Evolutionary conservation across 1,140 invertebrate genomes (phyloP), one percentile per base, ranked within the genome.

Genomic region (Tetraneura akinire): DNA sequence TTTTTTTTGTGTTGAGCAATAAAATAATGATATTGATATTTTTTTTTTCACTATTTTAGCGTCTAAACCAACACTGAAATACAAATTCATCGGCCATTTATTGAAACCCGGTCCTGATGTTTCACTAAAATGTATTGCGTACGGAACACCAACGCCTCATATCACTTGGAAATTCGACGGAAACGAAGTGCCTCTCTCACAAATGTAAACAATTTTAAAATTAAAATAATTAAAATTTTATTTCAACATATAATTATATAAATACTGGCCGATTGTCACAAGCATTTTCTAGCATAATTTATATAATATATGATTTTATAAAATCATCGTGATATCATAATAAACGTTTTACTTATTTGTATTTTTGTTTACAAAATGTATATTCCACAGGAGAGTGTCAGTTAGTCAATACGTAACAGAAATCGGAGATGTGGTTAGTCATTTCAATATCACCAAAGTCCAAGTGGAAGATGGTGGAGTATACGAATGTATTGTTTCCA

Each of bases 381-480:
- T 55, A 9, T 57, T 18, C 16, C 13, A 1, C 42, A 78, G 74
- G 53, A 55, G 74, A 1, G 42, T 78, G 14, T 92, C 84, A 91
- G 91, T 91, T 82, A 91, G 91, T 45, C 88, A 89, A 84, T 91
- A 90, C 84, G 89, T 91, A 29, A 91, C 91, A 8, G 86, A 88
- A 55, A 89, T 89, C 82, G 91, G 90, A 80, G 90, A 91, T 83
- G 90, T 92, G 80, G 89, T 92, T 81, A 92, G 91, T 83, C 90
- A 91, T 85, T 90, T 93, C 73, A 92, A 93, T 86, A 91, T 93
- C 80, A 89, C 90, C 37, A 87, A 88, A 71, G 90, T 92, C 9
- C 88, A 89, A 82, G 88, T 92, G 1, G 88, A 91, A 84, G 91
- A 93, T 83, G 91, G 92, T 53, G 92, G 92, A 18, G 87, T 90